These are phyloP conservation scores for Capitulum mitella DNA, from an alignment of 2,888 invertebrate genomes.

Conservation along the genomic window DNA sequence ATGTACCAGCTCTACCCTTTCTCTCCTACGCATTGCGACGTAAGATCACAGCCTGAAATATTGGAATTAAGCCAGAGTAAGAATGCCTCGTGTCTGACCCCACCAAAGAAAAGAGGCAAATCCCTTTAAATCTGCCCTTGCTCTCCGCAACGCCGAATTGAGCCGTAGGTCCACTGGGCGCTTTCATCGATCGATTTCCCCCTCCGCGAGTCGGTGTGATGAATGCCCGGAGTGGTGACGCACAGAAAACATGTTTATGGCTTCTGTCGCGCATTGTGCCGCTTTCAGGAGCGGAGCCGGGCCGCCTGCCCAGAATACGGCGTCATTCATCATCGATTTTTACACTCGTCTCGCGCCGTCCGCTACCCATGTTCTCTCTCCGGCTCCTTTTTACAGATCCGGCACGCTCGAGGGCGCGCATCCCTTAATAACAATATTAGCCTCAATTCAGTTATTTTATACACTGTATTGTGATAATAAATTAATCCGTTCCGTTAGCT, in stretches of 20 bases:
- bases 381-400: constrained; percentile 15
- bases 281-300: neutral
- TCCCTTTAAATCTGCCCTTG: constrained; percentile 2
- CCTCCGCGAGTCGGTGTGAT: neutral
- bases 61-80: no score
- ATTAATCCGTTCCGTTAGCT: constrained; percentile 25
- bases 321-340: constrained; percentile 16
- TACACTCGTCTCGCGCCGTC: neutral
- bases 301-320: neutral
- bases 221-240: neutral
- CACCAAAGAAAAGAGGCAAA: no score
- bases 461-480: constrained; percentile 25
- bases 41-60: no score
- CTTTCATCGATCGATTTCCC: neutral
- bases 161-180: neutral
- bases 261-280: neutral
- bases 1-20: no score
- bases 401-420: constrained; percentile 19
- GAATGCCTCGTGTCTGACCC: no score
- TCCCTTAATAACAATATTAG: constrained; percentile 25
- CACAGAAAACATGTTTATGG: constrained; percentile 25
- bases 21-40: no score
- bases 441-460: constrained; percentile 21
- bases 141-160: neutral
- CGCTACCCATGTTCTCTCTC: neutral